Evolutionary conservation across 2,888 invertebrate genomes (phyloP).

Genomic region (Pogonocherus hispidulus): DNA sequence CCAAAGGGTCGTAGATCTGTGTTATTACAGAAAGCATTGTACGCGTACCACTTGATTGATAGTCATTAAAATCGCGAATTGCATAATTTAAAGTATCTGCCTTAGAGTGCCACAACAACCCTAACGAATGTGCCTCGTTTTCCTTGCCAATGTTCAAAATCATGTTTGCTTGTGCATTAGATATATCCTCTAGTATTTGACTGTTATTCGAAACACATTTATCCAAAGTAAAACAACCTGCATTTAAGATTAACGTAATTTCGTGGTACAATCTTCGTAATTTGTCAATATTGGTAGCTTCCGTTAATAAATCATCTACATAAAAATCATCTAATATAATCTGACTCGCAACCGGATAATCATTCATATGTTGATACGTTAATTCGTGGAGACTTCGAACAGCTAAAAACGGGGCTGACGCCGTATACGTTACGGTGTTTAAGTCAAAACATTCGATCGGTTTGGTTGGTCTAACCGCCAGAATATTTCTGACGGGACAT

Average conservation of each 20-base stretch:
- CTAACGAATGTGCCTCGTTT: slow-evolving; percentile 12
- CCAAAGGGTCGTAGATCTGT: slow-evolving; percentile 10
- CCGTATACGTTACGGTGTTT: neutral
- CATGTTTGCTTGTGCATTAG: neutral
- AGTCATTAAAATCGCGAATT: neutral
- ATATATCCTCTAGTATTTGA: neutral
- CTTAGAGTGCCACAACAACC: slow-evolving; percentile 12
- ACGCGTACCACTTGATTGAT: neutral
- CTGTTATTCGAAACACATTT: slow-evolving; percentile 7
- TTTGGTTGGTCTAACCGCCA: slow-evolving; percentile 7
- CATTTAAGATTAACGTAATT: neutral
- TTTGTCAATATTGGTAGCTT: neutral
- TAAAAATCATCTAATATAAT: slow-evolving; percentile 10
- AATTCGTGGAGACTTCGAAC: neutral
- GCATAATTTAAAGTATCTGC: slow-evolving; percentile 8
- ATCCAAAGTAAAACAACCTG: neutral
- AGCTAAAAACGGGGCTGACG: slow-evolving; percentile 1
- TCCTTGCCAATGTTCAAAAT: slow-evolving; percentile 10
- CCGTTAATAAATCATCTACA: neutral
- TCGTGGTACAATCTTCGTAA: neutral
- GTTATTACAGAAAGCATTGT: neutral
- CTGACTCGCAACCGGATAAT: neutral
- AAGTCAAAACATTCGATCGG: slow-evolving; percentile 2
- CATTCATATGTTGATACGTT: neutral
- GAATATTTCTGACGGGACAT: slow-evolving; percentile 45